Evolutionary conservation across 2,888 invertebrate species (phyloP).

Genomic region (Fragum sueziense): DNA sequence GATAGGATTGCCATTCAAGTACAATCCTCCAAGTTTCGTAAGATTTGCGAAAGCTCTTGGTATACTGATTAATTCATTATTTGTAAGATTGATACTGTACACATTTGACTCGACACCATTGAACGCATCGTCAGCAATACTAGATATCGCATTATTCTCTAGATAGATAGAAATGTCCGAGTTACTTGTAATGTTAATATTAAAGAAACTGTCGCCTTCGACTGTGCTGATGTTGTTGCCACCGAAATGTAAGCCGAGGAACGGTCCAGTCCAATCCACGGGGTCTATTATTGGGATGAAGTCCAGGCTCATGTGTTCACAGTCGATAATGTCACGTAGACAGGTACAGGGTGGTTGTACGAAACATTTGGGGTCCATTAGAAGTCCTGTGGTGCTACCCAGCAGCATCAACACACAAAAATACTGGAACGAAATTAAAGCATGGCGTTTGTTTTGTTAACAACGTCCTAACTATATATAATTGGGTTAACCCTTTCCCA

Average conservation of each 20-base stretch:
- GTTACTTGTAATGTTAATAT: background rate
- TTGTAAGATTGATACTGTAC: background rate
- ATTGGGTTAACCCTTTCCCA: too few species aligned
- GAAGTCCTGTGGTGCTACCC: background rate
- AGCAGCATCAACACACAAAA: too few species aligned
- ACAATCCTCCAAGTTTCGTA: background rate
- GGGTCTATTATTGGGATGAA: background rate
- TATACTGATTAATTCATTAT: background rate
- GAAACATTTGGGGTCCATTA: background rate
- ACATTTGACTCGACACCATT: background rate
- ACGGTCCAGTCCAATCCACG: background rate
- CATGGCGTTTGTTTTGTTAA: too few species aligned
- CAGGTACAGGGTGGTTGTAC: background rate
- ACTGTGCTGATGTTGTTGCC: background rate
- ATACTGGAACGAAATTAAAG: too few species aligned
- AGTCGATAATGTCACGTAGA: background rate
- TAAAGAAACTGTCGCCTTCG: background rate
- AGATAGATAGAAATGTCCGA: background rate
- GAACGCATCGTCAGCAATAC: background rate
- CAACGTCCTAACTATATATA: too few species aligned
- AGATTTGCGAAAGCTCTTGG: background rate
- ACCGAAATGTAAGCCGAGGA: background rate
- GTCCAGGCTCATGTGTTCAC: background rate
- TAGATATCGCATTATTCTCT: constrained; percentile 7
- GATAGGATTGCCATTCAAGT: background rate